phyloP scores from a whole-genome alignment of 1,140 invertebrate genomes.

The Probaryconus sp. region DNA sequence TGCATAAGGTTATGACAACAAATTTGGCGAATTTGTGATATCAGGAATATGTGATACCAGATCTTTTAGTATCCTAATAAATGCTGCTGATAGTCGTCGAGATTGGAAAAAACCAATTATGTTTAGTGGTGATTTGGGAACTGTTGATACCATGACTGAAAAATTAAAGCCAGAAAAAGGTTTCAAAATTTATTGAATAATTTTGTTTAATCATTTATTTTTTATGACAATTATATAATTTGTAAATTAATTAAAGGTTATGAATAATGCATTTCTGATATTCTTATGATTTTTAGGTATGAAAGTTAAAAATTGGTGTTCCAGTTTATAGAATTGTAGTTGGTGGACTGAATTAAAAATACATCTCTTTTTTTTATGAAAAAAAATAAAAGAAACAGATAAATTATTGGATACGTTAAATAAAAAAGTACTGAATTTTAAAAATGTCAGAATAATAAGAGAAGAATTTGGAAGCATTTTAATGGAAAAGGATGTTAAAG shows the following conservation, averaged over 20 bases:
- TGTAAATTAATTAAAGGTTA: constrained; percentile 5
- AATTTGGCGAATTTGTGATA: constrained; percentile 98
- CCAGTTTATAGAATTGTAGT: constrained; percentile 98
- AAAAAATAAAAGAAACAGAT: too few relatives aligned
- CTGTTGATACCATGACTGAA: constrained; percentile 89
- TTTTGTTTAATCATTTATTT: constrained; percentile 16
- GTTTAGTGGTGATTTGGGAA: constrained; percentile 97
- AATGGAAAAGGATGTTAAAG: too few relatives aligned
- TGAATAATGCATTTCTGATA: constrained; percentile 57
- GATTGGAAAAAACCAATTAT: constrained; percentile 99
- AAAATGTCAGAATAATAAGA: too few relatives aligned
- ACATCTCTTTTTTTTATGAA: too few relatives aligned
- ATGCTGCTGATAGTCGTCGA: constrained; percentile 83
- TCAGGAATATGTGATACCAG: constrained; percentile 93
- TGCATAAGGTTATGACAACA: constrained; percentile 99
- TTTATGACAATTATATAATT: too few relatives aligned
- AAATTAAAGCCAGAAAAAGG: constrained; percentile 86
- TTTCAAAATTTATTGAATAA: too few relatives aligned
- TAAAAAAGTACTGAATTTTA: too few relatives aligned
- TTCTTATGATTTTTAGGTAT: constrained; percentile 80
- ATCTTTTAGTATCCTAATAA: constrained; percentile 90
- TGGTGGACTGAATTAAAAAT: too few relatives aligned
- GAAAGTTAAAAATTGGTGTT: constrained; percentile 95
- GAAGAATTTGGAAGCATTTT: too few relatives aligned
- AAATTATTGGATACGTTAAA: too few relatives aligned